Evolutionary conservation across 1,140 invertebrate species (phyloP), one percentile per base, ranked within the genome.

Genomic region (Rhagoletis zephyria): DNA sequence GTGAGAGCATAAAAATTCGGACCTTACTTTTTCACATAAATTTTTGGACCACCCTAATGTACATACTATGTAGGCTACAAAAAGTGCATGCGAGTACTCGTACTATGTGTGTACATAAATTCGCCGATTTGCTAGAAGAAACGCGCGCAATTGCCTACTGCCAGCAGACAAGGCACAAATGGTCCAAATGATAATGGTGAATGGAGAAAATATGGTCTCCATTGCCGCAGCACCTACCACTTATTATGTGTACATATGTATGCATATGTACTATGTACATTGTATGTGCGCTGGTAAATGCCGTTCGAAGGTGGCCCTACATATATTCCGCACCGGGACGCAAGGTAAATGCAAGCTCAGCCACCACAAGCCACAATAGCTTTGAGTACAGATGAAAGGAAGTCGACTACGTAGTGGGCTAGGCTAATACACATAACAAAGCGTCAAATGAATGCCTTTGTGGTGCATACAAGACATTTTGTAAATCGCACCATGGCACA

Each of bases 401-500:
- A 81, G 48, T 81, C n/a, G 5, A 10, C 48, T 56, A 48, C 14
- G 70, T 45, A 4, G n/a, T 51, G 12, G 40, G 4, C 16, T n/a
- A 2, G 19, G 74, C 74, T 63, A 63, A 63, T 16, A 63, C 61
- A 19, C 5, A 59, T 81, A 81, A 56, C 45, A 81, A 81, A 81
- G 74, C 74, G 48, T 14, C 6, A 63, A 77, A 51, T 51, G 48
- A 77, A 40, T 51, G 70, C 12, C 45, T 56, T 51, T 48, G 48
- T 16, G n/a, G 3, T 67, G 64, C 16, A 81, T 81, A 48, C n/a
- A 81, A 81, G 74, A 81, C 48, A 81, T 59, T 81, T 81, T 81
- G 48, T 81, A 81, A 81, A 81, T 59, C 19, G n/a, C 74, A 30
- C 74, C 48, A 81, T 81, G 51, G 74, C 74, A 81, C 48, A 81